These are phyloP conservation scores for Leptopilina clavipes DNA, from an alignment of 1,140 invertebrate species.

Conservation along the genomic window DNA sequence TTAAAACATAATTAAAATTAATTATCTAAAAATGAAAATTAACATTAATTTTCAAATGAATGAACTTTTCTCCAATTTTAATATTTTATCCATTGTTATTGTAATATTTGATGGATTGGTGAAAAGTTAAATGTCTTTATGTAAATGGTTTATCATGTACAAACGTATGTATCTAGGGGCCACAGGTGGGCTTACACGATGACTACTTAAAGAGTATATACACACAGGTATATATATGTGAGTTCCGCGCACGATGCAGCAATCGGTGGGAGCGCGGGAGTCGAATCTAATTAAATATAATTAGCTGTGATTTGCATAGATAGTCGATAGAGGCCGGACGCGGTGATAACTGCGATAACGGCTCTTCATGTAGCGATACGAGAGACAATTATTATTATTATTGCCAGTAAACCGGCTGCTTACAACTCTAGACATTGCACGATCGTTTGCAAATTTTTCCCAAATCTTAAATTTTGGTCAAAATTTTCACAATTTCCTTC, in stretches of 20 bases:
- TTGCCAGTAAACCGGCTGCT: slow-evolving; percentile 49
- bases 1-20: too few relatives aligned
- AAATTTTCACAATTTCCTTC: neutral
- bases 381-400: slow-evolving; percentile 71
- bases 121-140: slow-evolving; percentile 4
- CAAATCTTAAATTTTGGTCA: neutral
- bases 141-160: slow-evolving; percentile 1
- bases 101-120: neutral
- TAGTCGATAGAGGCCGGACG: slow-evolving; percentile 74
- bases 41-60: too few relatives aligned
- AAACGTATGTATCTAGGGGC: neutral
- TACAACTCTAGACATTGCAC: slow-evolving; percentile 62
- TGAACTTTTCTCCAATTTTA: too few relatives aligned
- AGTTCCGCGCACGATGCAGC: slow-evolving; percentile 50
- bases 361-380: slow-evolving; percentile 67
- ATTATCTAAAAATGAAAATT: too few relatives aligned
- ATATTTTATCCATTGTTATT: too few relatives aligned
- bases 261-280: slow-evolving; percentile 68
- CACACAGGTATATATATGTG: neutral
- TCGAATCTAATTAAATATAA: slow-evolving; percentile 77
- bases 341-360: slow-evolving; percentile 73
- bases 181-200: slow-evolving; percentile 37
- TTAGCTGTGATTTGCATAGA: slow-evolving; percentile 76
- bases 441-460: slow-evolving; percentile 61
- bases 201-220: slow-evolving; percentile 28